phyloP scores from a whole-genome alignment of 2,113 vertebrate genomes.

The Cervus canadensis region DNA sequence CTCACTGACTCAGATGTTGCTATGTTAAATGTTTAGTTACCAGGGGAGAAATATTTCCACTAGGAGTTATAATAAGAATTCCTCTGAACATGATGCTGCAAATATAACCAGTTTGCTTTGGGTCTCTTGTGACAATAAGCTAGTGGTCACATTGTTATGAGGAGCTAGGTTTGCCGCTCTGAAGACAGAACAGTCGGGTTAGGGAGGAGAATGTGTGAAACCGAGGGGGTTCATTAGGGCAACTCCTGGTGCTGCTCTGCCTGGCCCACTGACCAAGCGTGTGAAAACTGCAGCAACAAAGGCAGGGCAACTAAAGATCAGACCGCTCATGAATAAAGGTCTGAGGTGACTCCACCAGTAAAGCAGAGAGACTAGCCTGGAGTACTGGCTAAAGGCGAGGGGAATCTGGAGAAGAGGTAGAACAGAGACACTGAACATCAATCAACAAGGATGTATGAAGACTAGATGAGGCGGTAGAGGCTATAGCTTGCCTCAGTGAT shows the following conservation, averaged over 20 bases:
- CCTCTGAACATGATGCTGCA: background rate
- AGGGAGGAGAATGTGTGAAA: background rate
- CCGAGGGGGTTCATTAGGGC: rapidly evolving
- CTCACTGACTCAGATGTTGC: background rate
- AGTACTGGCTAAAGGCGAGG: background rate
- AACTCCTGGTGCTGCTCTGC: background rate
- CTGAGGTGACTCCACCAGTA: background rate
- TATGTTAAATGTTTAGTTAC: background rate
- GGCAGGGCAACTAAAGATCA: background rate
- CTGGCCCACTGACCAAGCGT: background rate
- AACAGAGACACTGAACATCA: background rate
- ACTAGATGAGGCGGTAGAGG: background rate
- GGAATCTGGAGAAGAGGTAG: background rate
- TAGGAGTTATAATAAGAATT: background rate
- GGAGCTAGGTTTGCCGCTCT: background rate
- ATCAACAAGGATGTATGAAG: background rate
- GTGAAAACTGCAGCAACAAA: background rate
- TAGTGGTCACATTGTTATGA: background rate
- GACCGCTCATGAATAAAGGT: background rate
- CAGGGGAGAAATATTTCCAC: background rate
- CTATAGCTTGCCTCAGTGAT: background rate
- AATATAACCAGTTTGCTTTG: background rate
- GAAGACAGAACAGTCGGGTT: background rate
- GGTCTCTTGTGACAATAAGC: background rate
- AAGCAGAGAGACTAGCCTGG: background rate